Conservation (phyloP, 1,140 invertebrate species). For the Pteromalus puparum region DNA sequence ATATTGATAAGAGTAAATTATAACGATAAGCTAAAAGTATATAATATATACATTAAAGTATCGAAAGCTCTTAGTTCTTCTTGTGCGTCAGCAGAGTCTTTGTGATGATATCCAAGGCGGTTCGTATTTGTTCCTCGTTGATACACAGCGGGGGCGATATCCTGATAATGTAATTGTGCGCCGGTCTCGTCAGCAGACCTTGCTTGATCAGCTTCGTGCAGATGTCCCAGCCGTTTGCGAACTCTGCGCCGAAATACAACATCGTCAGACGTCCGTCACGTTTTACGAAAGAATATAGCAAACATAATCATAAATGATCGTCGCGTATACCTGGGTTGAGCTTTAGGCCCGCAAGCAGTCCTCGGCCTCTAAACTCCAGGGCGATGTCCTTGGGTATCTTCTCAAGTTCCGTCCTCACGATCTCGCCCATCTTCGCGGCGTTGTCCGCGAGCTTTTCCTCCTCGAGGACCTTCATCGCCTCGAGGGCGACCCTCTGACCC, state of each 20-base stretch:
- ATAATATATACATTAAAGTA: neutral
- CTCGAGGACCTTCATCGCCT: conserved; percentile 78
- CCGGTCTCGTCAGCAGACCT: conserved; percentile 85
- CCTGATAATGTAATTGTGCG: conserved; percentile 85
- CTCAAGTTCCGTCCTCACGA: conserved; percentile 79
- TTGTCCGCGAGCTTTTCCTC: conserved; percentile 88
- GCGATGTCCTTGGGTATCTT: conserved; percentile 81
- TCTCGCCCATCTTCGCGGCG: conserved; percentile 80
- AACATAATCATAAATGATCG: neutral
- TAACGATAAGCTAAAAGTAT: no score
- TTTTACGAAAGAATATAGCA: neutral
- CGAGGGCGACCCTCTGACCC: conserved; percentile 81
- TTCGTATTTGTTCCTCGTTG: conserved; percentile 78
- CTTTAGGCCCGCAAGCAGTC: conserved; percentile 86
- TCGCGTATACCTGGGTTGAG: conserved; percentile 78
- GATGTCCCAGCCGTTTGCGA: conserved; percentile 82
- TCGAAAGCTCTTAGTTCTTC: neutral
- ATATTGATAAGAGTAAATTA: no score
- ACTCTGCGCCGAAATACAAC: conserved; percentile 72
- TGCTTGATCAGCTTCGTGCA: conserved; percentile 81
- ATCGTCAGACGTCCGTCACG: neutral
- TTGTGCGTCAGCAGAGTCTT: conserved; percentile 56
- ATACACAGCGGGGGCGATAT: conserved; percentile 85
- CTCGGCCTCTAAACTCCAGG: conserved; percentile 82
- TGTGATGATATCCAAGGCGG: conserved; percentile 80